These are phyloP conservation scores for Chloroclystis v-ata DNA, from an alignment of 2,888 invertebrate genomes.

Conservation along the genomic window DNA sequence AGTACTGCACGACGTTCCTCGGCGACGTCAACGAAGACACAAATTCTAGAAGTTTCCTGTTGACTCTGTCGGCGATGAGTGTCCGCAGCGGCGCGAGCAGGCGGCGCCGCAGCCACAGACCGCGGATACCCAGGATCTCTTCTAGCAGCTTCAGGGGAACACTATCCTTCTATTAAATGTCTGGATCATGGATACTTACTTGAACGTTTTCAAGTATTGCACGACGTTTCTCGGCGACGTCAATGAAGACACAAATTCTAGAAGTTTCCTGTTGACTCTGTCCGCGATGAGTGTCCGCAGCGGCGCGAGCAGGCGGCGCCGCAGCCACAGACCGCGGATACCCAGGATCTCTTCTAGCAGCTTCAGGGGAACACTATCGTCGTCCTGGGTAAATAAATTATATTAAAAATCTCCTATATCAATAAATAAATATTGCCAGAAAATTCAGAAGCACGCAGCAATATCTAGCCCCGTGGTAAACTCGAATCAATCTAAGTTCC, in stretches of 20 bases:
- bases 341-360: conserved; percentile 67
- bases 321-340: conserved; percentile 62
- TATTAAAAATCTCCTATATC: too few relatives aligned
- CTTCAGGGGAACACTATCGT: conserved; percentile 62
- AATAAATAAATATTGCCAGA: too few relatives aligned
- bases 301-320: conserved; percentile 61
- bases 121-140: conserved; percentile 64
- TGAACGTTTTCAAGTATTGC: conserved; percentile 89
- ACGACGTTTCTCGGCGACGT: conserved; percentile 94
- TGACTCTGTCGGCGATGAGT: conserved; percentile 65
- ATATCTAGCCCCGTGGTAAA: too few relatives aligned
- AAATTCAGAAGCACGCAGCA: too few relatives aligned
- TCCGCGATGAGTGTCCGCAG: conserved; percentile 66
- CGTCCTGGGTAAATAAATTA: conserved; percentile 43
- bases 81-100: conserved; percentile 64
- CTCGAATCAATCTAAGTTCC: too few relatives aligned
- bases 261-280: conserved; percentile 82
- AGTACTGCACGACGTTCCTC: conserved; percentile 91
- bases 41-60: conserved; percentile 89
- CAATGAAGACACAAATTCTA: conserved; percentile 90
- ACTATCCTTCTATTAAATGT: too few relatives aligned
- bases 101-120: conserved; percentile 61
- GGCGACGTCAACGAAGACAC: conserved; percentile 92
- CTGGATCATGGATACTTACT: too few relatives aligned
- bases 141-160: conserved; percentile 61